A percentile compares a stretch with the other conserved stretches of the same genome.
Evolutionary conservation across 2,113 vertebrate genomes (phyloP).

Genomic region (Anarhynchus alexandrinus): DNA sequence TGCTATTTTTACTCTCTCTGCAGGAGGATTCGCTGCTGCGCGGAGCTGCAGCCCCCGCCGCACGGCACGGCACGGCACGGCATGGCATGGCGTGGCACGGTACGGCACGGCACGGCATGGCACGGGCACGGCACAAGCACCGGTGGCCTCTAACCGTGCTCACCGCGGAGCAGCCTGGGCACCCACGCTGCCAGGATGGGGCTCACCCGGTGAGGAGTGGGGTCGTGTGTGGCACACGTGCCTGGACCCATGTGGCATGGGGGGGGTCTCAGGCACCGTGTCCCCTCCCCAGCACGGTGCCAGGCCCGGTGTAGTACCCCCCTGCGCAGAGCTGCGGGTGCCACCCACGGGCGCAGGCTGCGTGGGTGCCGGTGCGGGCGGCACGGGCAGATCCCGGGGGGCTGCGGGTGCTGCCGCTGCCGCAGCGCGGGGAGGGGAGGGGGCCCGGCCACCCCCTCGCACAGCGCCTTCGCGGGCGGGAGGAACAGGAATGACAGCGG

Average conservation of each 20-base stretch:
- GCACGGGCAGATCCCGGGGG: slow-evolving; percentile 6
- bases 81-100: neutral
- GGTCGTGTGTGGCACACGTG: neutral
- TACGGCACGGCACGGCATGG: neutral
- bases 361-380: neutral
- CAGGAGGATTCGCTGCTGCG: slow-evolving; percentile 32
- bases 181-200: neutral
- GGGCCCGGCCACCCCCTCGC: slow-evolving; percentile 40
- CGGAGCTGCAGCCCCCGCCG: slow-evolving; percentile 38
- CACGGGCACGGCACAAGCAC: neutral
- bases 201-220: neutral
- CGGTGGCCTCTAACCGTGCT: neutral
- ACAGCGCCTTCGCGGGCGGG: neutral
- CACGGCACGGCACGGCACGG: neutral
- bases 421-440: slow-evolving; percentile 17
- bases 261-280: neutral
- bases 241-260: accelerated
- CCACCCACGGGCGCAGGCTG: neutral
- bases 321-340: neutral
- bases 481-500: slow-evolving; percentile 19
- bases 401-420: slow-evolving; percentile 8
- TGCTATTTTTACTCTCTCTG: slow-evolving; percentile 75
- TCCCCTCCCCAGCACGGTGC: neutral
- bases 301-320: neutral
- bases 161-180: neutral